Evolutionary conservation across 2,113 vertebrate genomes (phyloP).

Genomic region (Verasper variegatus): DNA sequence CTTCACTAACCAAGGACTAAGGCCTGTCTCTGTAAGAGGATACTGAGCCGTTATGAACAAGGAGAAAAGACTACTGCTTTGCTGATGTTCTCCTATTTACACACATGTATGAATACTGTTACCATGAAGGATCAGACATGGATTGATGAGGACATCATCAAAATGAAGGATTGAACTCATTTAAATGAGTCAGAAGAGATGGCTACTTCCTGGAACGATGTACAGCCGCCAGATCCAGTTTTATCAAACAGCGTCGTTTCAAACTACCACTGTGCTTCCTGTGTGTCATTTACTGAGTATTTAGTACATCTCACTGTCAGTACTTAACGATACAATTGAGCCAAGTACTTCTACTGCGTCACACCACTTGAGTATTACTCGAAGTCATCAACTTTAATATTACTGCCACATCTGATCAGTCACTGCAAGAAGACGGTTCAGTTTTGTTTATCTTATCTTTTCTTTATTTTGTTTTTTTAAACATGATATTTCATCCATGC

Average conservation of each 20-base stretch:
- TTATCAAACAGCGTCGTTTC: slow-evolving; percentile 26
- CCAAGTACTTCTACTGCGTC: slow-evolving; percentile 51
- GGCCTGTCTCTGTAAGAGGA: slow-evolving; percentile 25
- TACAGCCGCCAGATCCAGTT: slow-evolving; percentile 27
- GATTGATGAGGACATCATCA: slow-evolving; percentile 22
- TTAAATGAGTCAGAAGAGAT: slow-evolving; percentile 24
- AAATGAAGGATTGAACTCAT: slow-evolving; percentile 79
- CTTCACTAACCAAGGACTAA: slow-evolving; percentile 31
- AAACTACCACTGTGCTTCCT: slow-evolving; percentile 37
- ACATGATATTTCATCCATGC: slow-evolving; percentile 78
- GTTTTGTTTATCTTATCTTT: neutral
- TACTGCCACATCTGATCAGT: slow-evolving; percentile 62
- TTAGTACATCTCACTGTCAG: slow-evolving; percentile 38
- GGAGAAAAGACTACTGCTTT: slow-evolving; percentile 19
- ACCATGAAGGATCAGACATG: slow-evolving; percentile 63
- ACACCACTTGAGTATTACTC: slow-evolving; percentile 63
- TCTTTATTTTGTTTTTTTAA: slow-evolving; percentile 37
- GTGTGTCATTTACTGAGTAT: slow-evolving; percentile 49
- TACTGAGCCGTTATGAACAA: slow-evolving; percentile 51
- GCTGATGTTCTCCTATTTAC: neutral
- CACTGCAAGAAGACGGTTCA: slow-evolving; percentile 51
- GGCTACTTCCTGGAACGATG: slow-evolving; percentile 37
- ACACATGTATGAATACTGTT: slow-evolving; percentile 28
- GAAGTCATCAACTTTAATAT: slow-evolving; percentile 31
- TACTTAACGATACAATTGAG: slow-evolving; percentile 48